These are phyloP conservation scores for Fulica atra DNA, from an alignment of 2,113 vertebrate genomes.

Conservation along the genomic window DNA sequence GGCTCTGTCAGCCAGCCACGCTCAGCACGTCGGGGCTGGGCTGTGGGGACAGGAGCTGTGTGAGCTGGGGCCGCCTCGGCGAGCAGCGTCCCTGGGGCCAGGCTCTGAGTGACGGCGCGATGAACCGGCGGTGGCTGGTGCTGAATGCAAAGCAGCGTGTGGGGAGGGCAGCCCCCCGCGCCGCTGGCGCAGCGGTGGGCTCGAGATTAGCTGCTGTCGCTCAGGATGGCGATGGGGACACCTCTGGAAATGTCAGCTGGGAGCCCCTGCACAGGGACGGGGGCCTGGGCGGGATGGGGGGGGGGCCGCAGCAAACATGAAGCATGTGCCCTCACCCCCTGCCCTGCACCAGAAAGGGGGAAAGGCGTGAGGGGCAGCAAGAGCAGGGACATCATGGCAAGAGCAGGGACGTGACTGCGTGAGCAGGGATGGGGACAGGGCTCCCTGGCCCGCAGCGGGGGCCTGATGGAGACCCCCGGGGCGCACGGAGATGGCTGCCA, in stretches of 20 bases:
- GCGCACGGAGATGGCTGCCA: accelerated
- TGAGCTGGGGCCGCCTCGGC: accelerated
- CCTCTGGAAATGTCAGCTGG: not conserved
- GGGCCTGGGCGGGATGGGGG: not conserved
- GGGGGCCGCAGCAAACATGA: accelerated
- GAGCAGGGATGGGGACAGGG: not conserved
- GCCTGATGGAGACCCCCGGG: accelerated
- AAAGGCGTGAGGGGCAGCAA: not conserved
- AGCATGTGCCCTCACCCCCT: not conserved
- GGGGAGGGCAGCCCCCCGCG: not conserved
- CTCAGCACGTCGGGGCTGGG: not conserved
- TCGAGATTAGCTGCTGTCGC: not conserved
- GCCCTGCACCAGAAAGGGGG: accelerated
- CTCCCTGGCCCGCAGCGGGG: accelerated
- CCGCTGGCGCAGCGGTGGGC: not conserved
- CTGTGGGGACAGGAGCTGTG: not conserved
- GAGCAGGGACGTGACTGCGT: not conserved
- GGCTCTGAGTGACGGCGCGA: not conserved
- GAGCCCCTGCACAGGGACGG: not conserved
- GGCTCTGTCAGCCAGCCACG: not conserved
- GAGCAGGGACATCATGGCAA: too few species aligned
- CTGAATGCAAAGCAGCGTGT: not conserved
- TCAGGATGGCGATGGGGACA: not conserved
- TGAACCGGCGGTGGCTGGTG: not conserved
- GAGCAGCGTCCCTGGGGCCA: not conserved